Percentiles rank a stretch among this genome's conserved stretches.
phyloP scores from a whole-genome alignment of 2,888 invertebrate genomes.

The Brachyptera risi region DNA sequence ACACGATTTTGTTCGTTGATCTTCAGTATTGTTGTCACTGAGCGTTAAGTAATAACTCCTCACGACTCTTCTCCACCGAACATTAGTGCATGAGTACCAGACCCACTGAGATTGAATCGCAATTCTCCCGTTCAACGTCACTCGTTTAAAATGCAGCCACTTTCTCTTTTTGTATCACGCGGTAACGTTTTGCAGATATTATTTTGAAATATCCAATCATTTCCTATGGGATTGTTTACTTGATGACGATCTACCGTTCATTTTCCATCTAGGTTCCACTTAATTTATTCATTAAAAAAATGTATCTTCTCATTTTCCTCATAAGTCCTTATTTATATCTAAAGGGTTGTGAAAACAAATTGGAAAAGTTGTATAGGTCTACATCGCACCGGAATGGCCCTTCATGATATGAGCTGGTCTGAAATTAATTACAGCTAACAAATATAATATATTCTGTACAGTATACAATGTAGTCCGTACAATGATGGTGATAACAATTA shows the following conservation, averaged over 20 bases:
- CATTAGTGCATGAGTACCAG: not conserved
- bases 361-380: slow-evolving; percentile 5
- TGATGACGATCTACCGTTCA: not conserved
- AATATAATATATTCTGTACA: slow-evolving; percentile 13
- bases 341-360: slow-evolving; percentile 13
- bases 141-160: no score
- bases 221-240: not conserved
- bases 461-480: not conserved
- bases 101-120: no score
- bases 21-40: not conserved
- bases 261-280: not conserved
- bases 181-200: not conserved
- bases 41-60: not conserved
- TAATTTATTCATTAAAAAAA: slow-evolving; percentile 20
- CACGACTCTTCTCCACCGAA: not conserved
- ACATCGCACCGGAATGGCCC: not conserved
- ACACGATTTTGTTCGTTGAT: not conserved
- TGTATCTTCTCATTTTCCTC: slow-evolving; percentile 6
- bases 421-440: slow-evolving; percentile 3
- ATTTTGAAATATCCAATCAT: not conserved
- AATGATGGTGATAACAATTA: no score
- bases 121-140: no score
- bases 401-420: slow-evolving; percentile 22
- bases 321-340: no score
- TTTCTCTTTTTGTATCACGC: no score